Conservation (phyloP, 1,140 invertebrate species). For the Drosophila setifemur region DNA sequence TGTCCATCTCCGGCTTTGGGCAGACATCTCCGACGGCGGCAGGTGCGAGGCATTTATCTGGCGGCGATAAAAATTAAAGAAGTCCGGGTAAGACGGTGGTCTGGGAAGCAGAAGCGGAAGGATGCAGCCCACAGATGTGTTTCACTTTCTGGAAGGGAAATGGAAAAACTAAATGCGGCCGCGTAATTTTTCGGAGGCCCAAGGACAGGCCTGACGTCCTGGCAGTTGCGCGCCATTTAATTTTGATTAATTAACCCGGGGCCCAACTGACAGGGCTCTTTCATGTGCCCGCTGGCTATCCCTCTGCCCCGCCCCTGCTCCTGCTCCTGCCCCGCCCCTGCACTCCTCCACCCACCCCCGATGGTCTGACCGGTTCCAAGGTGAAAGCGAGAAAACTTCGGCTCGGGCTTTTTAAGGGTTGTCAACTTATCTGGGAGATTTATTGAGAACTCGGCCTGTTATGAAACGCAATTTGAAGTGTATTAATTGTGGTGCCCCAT, state of each 20-base stretch:
- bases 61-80: conserved; percentile 39
- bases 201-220: conserved; percentile 42
- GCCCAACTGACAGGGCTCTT: conserved; percentile 57
- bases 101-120: conserved; percentile 21
- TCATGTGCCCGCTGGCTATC: conserved; percentile 51
- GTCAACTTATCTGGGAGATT: conserved; percentile 77
- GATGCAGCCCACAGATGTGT: conserved; percentile 49
- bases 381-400: conserved; percentile 61
- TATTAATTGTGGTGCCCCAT: conserved; percentile 62
- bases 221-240: conserved; percentile 72
- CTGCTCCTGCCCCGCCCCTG: not conserved
- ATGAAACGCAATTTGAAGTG: conserved; percentile 75
- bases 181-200: conserved; percentile 52
- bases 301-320: conserved; percentile 2
- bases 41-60: conserved; percentile 62
- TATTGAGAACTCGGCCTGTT: conserved; percentile 64
- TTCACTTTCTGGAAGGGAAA: conserved; percentile 19
- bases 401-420: conserved; percentile 55
- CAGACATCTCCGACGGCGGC: conserved; percentile 35
- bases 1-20: conserved; percentile 35
- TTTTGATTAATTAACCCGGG: conserved; percentile 79
- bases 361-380: conserved; percentile 31
- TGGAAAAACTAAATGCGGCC: conserved; percentile 47
- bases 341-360: not conserved
- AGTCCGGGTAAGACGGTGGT: conserved; percentile 4